phyloP scores from a whole-genome alignment of 2,797 vertebrate genomes.

The Tapera naevia region DNA sequence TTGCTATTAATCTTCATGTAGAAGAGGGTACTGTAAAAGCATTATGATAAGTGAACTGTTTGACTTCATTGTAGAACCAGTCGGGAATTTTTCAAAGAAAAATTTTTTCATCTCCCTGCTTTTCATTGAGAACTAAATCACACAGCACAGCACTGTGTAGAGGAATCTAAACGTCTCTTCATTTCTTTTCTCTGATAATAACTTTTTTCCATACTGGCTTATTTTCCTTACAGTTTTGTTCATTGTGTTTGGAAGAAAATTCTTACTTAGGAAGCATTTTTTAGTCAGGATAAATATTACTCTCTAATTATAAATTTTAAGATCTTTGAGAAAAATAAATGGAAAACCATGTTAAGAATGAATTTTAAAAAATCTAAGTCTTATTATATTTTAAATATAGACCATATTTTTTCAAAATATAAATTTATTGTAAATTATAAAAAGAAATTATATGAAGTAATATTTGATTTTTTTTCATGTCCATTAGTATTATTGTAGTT shows the following conservation, averaged over 20 bases:
- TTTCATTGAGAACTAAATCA: not conserved
- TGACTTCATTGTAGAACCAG: not conserved
- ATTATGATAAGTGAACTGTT: constrained; percentile 33
- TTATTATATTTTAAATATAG: not conserved
- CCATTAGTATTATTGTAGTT: not conserved
- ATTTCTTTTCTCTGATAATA: not conserved
- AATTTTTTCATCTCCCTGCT: not conserved
- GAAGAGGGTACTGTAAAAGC: not conserved
- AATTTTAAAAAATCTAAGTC: rapidly evolving
- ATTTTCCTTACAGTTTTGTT: not conserved
- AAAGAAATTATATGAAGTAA: not conserved
- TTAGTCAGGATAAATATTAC: not conserved
- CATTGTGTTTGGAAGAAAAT: not conserved
- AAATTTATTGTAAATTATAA: not conserved
- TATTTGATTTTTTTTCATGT: not conserved
- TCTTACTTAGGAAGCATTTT: not conserved
- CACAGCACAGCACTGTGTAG: not conserved
- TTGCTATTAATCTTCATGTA: constrained; percentile 43
- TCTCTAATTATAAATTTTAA: not conserved
- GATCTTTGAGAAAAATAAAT: not conserved
- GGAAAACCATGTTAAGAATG: not conserved
- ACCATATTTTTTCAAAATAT: not conserved
- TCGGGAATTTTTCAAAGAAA: constrained; percentile 33
- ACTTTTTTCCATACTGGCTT: not conserved
- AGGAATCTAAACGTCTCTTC: not conserved